phyloP scores from a whole-genome alignment of 1,140 invertebrate genomes.

The Megathymus violae region DNA sequence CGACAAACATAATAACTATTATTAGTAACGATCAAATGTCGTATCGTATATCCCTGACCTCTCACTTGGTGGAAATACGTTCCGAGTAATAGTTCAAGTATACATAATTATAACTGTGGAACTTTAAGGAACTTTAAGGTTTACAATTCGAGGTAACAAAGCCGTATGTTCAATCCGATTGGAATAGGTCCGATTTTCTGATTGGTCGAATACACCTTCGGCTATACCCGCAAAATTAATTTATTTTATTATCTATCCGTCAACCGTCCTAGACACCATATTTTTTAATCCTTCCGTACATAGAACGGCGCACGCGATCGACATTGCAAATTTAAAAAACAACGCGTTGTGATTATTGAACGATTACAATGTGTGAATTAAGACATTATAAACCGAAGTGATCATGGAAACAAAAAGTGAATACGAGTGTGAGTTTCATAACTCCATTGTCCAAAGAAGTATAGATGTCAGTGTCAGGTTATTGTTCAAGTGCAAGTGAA shows the following conservation, averaged over 20 bases:
- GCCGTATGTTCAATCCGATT: not conserved
- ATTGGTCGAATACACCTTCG: constrained; percentile 25
- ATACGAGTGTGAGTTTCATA: constrained; percentile 38
- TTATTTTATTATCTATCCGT: no score
- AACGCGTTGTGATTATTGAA: not conserved
- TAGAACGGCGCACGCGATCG: no score
- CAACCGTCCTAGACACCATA: no score
- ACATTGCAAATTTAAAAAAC: constrained; percentile 3
- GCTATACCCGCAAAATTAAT: constrained; percentile 20
- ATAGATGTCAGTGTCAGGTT: constrained; percentile 51
- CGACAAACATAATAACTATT: not conserved
- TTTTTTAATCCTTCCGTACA: no score
- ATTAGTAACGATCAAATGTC: constrained; percentile 4
- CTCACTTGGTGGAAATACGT: constrained; percentile 12
- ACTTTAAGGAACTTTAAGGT: constrained; percentile 1
- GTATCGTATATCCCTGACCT: constrained; percentile 26
- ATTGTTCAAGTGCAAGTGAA: constrained; percentile 46
- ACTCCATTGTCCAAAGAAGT: constrained; percentile 46
- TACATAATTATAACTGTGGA: constrained; percentile 9
- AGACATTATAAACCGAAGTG: not conserved
- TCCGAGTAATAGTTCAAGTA: constrained; percentile 22
- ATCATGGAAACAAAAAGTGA: not conserved
- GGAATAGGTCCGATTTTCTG: constrained; percentile 1
- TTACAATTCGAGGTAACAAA: constrained; percentile 12
- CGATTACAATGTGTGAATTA: constrained; percentile 21